These are phyloP conservation scores for Burhinus bistriatus DNA, from an alignment of 2,113 vertebrate species.

Conservation along the genomic window DNA sequence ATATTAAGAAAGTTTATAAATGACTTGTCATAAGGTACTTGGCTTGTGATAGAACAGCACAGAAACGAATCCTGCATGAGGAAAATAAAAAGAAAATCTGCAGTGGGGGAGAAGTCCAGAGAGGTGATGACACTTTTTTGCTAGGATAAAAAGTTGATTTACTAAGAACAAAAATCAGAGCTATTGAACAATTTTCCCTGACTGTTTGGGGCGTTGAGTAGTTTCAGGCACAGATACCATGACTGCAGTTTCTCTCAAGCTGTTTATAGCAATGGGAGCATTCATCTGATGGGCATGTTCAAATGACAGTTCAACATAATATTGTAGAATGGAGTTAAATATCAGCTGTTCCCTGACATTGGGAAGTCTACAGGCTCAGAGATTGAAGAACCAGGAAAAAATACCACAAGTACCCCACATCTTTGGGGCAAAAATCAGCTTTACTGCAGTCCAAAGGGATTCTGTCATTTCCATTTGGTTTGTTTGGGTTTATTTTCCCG, in stretches of 20 bases:
- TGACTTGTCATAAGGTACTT: slow-evolving; percentile 10
- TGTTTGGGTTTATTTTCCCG: too few species aligned
- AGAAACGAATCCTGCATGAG: neutral
- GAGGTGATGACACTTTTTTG: neutral
- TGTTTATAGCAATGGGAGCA: neutral
- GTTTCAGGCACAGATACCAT: neutral
- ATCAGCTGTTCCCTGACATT: neutral
- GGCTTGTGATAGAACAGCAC: neutral
- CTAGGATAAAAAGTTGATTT: neutral
- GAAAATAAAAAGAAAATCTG: neutral
- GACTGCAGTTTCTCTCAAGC: neutral
- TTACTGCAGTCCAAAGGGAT: neutral
- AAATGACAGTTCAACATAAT: neutral
- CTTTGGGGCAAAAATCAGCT: neutral
- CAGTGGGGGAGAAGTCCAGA: neutral
- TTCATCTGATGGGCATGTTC: neutral
- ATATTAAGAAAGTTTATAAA: slow-evolving; percentile 12
- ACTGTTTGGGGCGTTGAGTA: neutral
- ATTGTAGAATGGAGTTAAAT: neutral
- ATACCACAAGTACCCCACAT: neutral
- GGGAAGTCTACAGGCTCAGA: neutral
- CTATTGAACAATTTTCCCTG: neutral
- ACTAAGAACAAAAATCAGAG: neutral
- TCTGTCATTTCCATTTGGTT: neutral
- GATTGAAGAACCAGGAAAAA: neutral